phyloP scores from a whole-genome alignment of 2,113 vertebrate genomes.

The Corythornis madagascariensis region DNA sequence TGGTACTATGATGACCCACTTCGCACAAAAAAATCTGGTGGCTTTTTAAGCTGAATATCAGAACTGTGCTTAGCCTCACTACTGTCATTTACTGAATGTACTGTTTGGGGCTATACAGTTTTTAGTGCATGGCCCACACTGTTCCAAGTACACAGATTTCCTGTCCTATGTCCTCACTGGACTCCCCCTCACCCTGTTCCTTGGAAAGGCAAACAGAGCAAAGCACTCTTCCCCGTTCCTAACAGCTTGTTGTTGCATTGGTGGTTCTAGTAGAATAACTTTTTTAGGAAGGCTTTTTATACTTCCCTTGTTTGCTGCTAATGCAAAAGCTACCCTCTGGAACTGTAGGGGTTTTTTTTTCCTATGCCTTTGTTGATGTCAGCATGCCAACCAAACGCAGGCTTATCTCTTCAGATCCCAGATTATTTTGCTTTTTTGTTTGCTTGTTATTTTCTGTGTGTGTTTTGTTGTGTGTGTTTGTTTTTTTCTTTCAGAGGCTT shows the following conservation, averaged over 20 bases:
- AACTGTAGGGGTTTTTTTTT: not conserved
- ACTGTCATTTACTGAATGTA: rapidly evolving
- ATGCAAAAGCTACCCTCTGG: not conserved
- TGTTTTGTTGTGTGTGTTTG: too few species aligned
- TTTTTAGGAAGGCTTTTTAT: not conserved
- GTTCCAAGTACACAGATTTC: not conserved
- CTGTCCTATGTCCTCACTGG: not conserved
- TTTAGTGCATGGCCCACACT: not conserved
- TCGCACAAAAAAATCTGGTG: rapidly evolving
- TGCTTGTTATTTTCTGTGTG: not conserved
- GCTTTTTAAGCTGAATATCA: not conserved
- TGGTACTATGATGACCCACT: rapidly evolving
- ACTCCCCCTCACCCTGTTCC: rapidly evolving
- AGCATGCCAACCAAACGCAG: not conserved
- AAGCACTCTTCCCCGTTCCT: not conserved
- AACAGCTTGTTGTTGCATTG: not conserved
- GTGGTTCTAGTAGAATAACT: not conserved
- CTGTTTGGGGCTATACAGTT: not conserved
- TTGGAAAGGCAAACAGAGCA: not conserved
- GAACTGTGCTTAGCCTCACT: not conserved
- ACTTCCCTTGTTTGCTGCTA: not conserved
- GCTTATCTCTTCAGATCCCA: not conserved
- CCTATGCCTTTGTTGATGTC: not conserved
- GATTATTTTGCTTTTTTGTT: not conserved
- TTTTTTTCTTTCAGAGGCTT: not conserved